Conservation (phyloP, 23 tunicate genomes). For the Ciona savignyi region DNA sequence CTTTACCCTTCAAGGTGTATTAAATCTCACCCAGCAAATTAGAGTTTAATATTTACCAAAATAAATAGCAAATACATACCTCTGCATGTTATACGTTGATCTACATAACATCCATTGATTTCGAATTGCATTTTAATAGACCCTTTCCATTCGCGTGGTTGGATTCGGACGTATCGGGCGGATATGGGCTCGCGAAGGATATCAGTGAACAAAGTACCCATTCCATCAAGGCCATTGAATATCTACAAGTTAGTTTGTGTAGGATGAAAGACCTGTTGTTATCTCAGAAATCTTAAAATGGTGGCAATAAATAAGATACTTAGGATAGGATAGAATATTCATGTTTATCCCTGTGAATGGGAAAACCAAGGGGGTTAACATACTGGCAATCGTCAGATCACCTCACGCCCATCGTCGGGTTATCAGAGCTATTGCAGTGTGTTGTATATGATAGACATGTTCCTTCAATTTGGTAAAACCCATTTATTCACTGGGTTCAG, state of each 20-base stretch:
- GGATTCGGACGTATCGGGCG: slow-evolving; percentile 44
- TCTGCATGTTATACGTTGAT: slow-evolving; percentile 46
- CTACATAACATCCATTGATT: slow-evolving; percentile 77
- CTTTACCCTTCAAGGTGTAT: too few relatives aligned
- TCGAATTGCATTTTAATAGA: slow-evolving; percentile 64
- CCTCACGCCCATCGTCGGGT: neutral
- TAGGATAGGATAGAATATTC: too few relatives aligned
- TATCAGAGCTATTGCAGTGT: too few relatives aligned
- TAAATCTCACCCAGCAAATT: too few relatives aligned
- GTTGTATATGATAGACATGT: too few relatives aligned
- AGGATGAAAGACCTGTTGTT: too few relatives aligned
- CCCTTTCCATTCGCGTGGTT: slow-evolving; percentile 50
- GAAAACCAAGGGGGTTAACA: neutral
- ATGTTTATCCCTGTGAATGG: neutral
- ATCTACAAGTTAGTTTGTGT: too few relatives aligned
- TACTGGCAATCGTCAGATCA: neutral
- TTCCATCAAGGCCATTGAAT: slow-evolving; percentile 39
- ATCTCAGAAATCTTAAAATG: too few relatives aligned
- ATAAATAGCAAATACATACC: slow-evolving; percentile 26
- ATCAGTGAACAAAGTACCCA: slow-evolving; percentile 52
- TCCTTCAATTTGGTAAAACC: too few relatives aligned
- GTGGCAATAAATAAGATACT: too few relatives aligned
- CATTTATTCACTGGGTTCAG: too few relatives aligned
- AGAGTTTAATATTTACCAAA: too few relatives aligned
- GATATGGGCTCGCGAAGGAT: slow-evolving; percentile 78